phyloP scores from a whole-genome alignment of 2,797 vertebrate genomes.

The Poecilia picta region DNA sequence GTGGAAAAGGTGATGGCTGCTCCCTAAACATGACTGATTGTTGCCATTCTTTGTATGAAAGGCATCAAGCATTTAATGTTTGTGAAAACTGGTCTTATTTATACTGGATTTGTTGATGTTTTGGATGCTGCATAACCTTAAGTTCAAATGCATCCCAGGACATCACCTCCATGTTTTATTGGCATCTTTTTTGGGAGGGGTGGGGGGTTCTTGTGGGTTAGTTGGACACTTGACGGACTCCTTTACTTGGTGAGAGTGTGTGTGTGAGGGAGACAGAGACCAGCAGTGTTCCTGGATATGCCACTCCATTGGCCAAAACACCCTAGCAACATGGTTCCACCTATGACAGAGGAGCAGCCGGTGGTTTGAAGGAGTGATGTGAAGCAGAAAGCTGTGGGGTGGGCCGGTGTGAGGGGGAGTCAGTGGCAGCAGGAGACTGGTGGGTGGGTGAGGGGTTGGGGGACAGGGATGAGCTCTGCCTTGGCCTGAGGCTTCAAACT shows the following conservation, averaged over 20 bases:
- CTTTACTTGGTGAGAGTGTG: constrained; percentile 21
- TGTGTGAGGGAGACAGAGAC: constrained; percentile 43
- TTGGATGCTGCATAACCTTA: background rate
- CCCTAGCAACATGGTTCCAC: constrained; percentile 81
- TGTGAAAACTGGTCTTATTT: background rate
- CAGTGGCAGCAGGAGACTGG: background rate
- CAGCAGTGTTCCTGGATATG: constrained; percentile 57
- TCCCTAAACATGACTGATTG: background rate
- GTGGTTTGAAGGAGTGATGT: constrained; percentile 70
- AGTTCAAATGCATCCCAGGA: background rate
- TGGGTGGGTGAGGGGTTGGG: constrained; percentile 2
- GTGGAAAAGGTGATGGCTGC: background rate
- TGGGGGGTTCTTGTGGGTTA: background rate
- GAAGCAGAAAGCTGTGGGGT: constrained; percentile 61
- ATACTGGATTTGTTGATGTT: background rate
- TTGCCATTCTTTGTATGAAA: background rate
- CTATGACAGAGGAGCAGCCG: constrained; percentile 76
- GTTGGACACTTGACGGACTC: constrained; percentile 55
- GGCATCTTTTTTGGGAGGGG: background rate
- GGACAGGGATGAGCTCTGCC: constrained; percentile 46
- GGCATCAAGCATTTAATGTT: background rate
- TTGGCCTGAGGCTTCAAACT: constrained; percentile 59
- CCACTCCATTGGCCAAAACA: constrained; percentile 75
- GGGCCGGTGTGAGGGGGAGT: background rate
- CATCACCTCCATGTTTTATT: background rate